These are phyloP conservation scores for Rhinogobius similis DNA, from an alignment of 2,113 vertebrate species.

Conservation along the genomic window DNA sequence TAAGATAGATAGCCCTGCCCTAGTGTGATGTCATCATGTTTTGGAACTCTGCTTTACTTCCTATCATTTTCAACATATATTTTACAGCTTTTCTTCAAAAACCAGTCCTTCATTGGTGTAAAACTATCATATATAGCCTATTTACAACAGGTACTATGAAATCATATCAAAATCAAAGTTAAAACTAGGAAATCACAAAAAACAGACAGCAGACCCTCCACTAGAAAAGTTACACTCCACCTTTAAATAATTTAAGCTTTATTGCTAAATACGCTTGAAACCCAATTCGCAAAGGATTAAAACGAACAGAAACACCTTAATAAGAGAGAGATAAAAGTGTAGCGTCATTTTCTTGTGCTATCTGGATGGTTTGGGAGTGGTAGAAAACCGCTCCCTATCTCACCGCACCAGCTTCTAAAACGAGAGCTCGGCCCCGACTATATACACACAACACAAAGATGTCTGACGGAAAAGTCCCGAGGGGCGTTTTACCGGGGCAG, in stretches of 20 bases:
- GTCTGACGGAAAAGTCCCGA: neutral
- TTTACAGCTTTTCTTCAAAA: too few relatives aligned
- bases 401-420: constrained; percentile 53
- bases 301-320: neutral
- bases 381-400: constrained; percentile 61
- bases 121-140: too few relatives aligned
- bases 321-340: neutral
- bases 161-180: too few relatives aligned
- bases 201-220: too few relatives aligned
- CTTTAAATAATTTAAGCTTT: neutral
- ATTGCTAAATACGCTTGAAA: neutral
- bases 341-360: neutral
- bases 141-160: too few relatives aligned
- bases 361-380: constrained; percentile 59
- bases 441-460: neutral
- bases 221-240: neutral
- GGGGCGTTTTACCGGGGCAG: constrained; percentile 86
- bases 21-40: too few relatives aligned
- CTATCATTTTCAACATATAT: too few relatives aligned
- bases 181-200: too few relatives aligned
- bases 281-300: neutral
- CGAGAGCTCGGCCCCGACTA: neutral
- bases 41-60: too few relatives aligned
- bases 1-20: too few relatives aligned
- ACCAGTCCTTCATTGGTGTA: too few relatives aligned